phyloP scores from a whole-genome alignment of 30 jellyfish, hydroid and myxozoan genomes.

The Aurelia sp. region DNA sequence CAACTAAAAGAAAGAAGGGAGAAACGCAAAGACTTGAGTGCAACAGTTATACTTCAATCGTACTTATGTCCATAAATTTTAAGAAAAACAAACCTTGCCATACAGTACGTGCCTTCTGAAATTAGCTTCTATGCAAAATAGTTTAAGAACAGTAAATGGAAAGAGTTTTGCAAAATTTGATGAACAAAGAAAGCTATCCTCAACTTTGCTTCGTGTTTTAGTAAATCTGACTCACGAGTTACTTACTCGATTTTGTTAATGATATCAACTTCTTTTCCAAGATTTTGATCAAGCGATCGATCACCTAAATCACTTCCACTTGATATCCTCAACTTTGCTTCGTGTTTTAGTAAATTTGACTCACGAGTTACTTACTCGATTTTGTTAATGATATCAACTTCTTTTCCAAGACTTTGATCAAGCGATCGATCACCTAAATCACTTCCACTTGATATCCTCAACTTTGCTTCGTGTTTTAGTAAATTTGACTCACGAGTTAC shows the following conservation, averaged over 20 bases:
- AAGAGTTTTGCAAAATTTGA: background rate
- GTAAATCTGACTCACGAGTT: background rate
- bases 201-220: background rate
- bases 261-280: constrained; percentile 14
- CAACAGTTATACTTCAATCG: too few relatives aligned
- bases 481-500: background rate
- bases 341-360: too few relatives aligned
- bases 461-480: background rate
- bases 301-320: constrained; percentile 29
- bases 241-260: constrained; percentile 27
- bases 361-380: constrained; percentile 13
- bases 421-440: constrained; percentile 36
- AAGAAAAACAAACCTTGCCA: too few relatives aligned
- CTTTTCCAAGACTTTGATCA: constrained; percentile 34
- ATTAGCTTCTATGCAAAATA: too few relatives aligned
- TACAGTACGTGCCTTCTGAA: too few relatives aligned
- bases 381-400: background rate
- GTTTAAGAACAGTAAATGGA: too few relatives aligned
- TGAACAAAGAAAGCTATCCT: background rate
- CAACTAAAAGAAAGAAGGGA: too few relatives aligned
- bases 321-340: too few relatives aligned
- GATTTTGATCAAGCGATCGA: constrained; percentile 20
- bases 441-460: constrained; percentile 2
- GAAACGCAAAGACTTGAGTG: too few relatives aligned
- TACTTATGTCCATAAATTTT: too few relatives aligned